phyloP scores from a whole-genome alignment of 2,797 vertebrate species.

The Acipenser ruthenus region DNA sequence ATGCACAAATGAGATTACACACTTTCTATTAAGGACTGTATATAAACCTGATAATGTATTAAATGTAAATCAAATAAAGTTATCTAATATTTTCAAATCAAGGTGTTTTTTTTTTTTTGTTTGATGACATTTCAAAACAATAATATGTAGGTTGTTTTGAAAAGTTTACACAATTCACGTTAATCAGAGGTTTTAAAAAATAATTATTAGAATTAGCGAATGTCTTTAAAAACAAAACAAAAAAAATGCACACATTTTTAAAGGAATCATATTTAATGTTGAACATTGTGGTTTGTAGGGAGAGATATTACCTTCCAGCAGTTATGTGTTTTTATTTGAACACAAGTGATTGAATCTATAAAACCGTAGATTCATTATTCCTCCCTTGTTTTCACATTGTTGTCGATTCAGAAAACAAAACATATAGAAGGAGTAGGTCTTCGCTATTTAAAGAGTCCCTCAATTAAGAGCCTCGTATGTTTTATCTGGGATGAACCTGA shows the following conservation, averaged over 20 bases:
- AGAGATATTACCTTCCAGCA: no score
- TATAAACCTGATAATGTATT: slow-evolving; percentile 57
- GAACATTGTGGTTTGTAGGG: no score
- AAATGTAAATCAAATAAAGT: slow-evolving; percentile 58
- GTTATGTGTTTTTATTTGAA: no score
- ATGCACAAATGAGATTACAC: slow-evolving; percentile 55
- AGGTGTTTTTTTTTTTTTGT: slow-evolving; percentile 14
- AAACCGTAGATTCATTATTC: no score
- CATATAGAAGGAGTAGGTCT: neutral
- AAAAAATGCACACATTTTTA: no score
- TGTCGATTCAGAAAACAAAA: neutral
- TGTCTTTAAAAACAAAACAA: no score
- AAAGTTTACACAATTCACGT: neutral
- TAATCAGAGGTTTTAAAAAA: neutral
- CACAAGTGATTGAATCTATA: no score
- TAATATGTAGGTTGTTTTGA: neutral
- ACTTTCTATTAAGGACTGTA: slow-evolving; percentile 47
- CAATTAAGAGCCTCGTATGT: no score
- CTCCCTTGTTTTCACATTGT: no score
- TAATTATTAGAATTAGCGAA: no score
- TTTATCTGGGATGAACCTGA: no score
- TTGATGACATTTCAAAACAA: neutral
- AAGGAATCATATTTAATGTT: no score
- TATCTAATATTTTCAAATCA: slow-evolving; percentile 47
- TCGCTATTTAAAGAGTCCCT: neutral